Evolutionary conservation across 2,888 invertebrate genomes (phyloP).

Genomic region (Folsomia manolachei): DNA sequence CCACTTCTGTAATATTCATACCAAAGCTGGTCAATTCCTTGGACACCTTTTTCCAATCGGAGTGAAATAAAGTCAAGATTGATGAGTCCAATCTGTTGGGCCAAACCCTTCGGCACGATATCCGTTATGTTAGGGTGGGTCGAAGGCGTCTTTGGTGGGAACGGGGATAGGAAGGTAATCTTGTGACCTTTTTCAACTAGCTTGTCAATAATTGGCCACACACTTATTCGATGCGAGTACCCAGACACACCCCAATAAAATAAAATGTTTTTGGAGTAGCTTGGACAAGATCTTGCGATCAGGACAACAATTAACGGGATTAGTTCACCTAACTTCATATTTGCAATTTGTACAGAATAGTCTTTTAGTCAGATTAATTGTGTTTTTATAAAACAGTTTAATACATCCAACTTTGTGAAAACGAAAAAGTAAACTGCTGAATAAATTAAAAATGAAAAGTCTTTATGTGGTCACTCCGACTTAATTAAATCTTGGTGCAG

Average conservation of each 20-base stretch:
- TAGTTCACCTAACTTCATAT: not conserved
- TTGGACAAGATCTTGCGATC: not conserved
- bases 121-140: slow-evolving; percentile 25
- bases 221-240: slow-evolving; percentile 33
- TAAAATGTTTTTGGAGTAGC: slow-evolving; percentile 33
- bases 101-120: slow-evolving; percentile 20
- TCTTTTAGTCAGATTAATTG: too few species aligned
- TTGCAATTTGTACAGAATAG: too few species aligned
- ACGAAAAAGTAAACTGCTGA: too few species aligned
- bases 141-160: slow-evolving; percentile 18
- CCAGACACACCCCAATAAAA: slow-evolving; percentile 41
- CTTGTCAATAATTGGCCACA: slow-evolving; percentile 39
- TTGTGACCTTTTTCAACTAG: slow-evolving; percentile 33
- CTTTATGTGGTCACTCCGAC: too few species aligned
- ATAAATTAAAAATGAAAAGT: too few species aligned
- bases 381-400: too few species aligned
- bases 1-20: slow-evolving; percentile 16
- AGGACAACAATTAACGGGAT: not conserved
- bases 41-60: slow-evolving; percentile 18
- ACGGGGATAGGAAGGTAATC: slow-evolving; percentile 36
- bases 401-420: too few species aligned
- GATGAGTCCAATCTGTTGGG: slow-evolving; percentile 13
- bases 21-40: slow-evolving; percentile 26
- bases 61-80: slow-evolving; percentile 25
- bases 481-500: too few species aligned